Evolutionary conservation across 2,113 vertebrate species (phyloP).

Genomic region (Noctilio leporinus): DNA sequence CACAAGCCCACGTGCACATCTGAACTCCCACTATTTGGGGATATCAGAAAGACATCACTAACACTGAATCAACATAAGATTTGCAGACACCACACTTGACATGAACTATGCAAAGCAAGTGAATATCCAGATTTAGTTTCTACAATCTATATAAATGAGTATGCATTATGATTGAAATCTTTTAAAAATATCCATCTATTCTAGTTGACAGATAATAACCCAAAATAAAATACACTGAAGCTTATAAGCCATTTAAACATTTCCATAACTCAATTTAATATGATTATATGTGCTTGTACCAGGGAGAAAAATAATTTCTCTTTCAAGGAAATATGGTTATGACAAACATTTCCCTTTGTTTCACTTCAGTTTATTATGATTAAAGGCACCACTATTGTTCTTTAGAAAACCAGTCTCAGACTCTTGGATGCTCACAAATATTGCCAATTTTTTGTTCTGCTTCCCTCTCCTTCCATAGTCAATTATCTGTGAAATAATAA

Average conservation of each 20-base stretch:
- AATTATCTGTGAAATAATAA: not conserved
- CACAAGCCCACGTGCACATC: no score
- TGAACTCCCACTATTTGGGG: not conserved
- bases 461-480: not conserved
- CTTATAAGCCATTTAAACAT: not conserved
- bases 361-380: not conserved
- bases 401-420: not conserved
- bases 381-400: fast-evolving
- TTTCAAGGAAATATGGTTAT: not conserved
- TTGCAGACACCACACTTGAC: not conserved
- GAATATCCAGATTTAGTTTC: not conserved
- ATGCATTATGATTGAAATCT: not conserved
- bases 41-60: not conserved
- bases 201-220: not conserved
- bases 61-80: not conserved
- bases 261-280: not conserved
- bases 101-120: not conserved
- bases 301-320: not conserved
- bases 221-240: not conserved
- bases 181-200: not conserved
- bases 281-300: not conserved
- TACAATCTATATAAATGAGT: not conserved
- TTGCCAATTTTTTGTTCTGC: not conserved
- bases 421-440: not conserved
- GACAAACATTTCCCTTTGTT: not conserved